Evolutionary conservation across 2,888 invertebrate genomes (phyloP).

Genomic region (Harmothoe impar): DNA sequence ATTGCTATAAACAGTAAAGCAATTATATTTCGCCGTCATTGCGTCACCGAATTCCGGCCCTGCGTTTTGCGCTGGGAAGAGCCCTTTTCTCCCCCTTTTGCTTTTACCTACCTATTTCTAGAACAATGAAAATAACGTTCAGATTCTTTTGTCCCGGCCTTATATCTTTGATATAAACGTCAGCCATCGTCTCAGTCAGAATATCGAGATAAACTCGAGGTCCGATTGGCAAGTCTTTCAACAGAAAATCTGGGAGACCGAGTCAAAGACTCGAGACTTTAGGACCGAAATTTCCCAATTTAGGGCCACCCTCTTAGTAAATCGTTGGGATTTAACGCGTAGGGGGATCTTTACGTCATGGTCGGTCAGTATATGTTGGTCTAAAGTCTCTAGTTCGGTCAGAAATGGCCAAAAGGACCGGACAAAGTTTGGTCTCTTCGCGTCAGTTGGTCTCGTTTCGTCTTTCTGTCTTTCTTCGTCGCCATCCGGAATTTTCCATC

Average conservation of each 20-base stretch:
- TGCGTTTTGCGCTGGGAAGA: background rate
- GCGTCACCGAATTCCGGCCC: too few species aligned
- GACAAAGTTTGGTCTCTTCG: background rate
- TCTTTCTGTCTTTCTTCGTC: background rate
- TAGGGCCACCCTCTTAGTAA: background rate
- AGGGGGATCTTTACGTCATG: background rate
- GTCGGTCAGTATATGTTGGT: background rate
- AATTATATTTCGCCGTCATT: too few species aligned
- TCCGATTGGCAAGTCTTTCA: conserved; percentile 5
- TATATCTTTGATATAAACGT: conserved; percentile 90
- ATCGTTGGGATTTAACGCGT: background rate
- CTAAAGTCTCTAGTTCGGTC: background rate
- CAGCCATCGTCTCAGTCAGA: conserved; percentile 47
- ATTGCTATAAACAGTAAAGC: too few species aligned
- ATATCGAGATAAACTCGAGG: background rate
- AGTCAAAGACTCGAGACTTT: background rate
- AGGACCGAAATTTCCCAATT: background rate
- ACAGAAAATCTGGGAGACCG: background rate
- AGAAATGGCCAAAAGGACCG: conserved; percentile 21
- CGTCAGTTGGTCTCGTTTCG: background rate
- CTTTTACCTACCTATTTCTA: conserved; percentile 93
- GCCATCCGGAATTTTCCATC: background rate
- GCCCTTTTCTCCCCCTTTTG: background rate
- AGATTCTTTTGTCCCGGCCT: conserved; percentile 96
- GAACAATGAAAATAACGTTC: conserved; percentile 94